Conservation (phyloP, 1,140 invertebrate species). For the Hyphantria cunea region DNA sequence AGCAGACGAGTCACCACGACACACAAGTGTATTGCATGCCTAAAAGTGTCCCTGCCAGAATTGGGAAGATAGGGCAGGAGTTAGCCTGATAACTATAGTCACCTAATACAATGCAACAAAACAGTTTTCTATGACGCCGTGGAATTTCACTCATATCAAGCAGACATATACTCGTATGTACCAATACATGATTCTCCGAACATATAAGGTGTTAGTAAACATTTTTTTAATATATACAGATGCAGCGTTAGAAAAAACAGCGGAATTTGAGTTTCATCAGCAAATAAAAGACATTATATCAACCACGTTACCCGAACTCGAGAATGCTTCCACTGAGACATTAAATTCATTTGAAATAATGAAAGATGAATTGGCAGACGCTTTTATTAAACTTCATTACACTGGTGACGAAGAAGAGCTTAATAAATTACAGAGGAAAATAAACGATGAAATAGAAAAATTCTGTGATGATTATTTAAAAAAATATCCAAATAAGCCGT, state of each 20-base stretch:
- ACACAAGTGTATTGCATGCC: no score
- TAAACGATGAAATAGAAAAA: conserved; percentile 26
- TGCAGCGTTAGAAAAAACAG: background rate
- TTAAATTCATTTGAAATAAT: conserved; percentile 37
- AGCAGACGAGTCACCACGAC: no score
- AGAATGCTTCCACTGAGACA: conserved; percentile 19
- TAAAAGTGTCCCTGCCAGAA: no score
- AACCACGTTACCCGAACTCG: conserved; percentile 27
- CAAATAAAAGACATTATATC: conserved; percentile 35
- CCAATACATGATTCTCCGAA: no score
- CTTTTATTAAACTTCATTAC: conserved; percentile 42
- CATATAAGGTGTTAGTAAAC: no score
- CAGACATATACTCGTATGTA: no score
- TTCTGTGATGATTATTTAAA: conserved; percentile 40
- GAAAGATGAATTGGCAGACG: conserved; percentile 43
- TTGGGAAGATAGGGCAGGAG: no score
- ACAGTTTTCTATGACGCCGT: no score
- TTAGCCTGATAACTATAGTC: no score
- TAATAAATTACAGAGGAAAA: conserved; percentile 33
- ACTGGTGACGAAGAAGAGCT: conserved; percentile 12
- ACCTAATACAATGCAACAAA: no score
- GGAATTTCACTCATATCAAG: no score
- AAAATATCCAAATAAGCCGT: conserved; percentile 26
- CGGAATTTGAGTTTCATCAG: conserved; percentile 29
- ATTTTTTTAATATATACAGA: no score